Conservation (phyloP, 2,888 invertebrate species). For the Diadegma fenestrale region DNA sequence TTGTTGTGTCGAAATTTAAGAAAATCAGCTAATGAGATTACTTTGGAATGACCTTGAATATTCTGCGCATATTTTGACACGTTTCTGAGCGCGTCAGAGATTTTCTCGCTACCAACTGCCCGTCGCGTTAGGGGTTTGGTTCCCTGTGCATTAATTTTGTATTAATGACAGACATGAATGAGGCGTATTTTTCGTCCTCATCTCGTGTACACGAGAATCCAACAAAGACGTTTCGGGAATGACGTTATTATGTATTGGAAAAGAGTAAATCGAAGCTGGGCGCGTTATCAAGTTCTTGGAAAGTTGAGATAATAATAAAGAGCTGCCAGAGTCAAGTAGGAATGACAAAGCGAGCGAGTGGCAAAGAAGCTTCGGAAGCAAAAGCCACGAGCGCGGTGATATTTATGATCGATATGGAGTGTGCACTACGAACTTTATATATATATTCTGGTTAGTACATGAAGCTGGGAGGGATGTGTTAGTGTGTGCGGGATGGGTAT, state of each 20-base stretch:
- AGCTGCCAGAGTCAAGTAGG: slow-evolving; percentile 21
- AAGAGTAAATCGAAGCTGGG: neutral
- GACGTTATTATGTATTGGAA: neutral
- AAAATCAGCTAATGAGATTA: too few relatives aligned
- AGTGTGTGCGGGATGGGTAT: slow-evolving; percentile 5
- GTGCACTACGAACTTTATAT: slow-evolving; percentile 32
- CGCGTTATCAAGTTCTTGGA: slow-evolving; percentile 12
- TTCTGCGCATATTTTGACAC: too few relatives aligned
- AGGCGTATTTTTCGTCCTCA: neutral
- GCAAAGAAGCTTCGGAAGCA: slow-evolving; percentile 48
- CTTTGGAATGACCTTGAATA: too few relatives aligned
- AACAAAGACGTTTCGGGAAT: neutral
- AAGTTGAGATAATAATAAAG: slow-evolving; percentile 24
- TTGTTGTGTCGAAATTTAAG: too few relatives aligned
- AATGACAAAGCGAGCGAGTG: slow-evolving; percentile 31
- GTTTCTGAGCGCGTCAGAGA: too few relatives aligned
- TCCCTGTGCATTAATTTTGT: too few relatives aligned
- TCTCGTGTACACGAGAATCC: neutral
- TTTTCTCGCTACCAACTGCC: neutral
- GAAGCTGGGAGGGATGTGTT: neutral
- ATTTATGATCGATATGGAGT: slow-evolving; percentile 71
- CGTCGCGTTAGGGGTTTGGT: neutral
- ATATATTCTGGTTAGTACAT: slow-evolving; percentile 10
- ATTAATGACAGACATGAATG: neutral
- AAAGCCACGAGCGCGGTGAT: slow-evolving; percentile 50